Conservation (phyloP, 1,140 invertebrate species). For the Luehdorfia chinensis region DNA sequence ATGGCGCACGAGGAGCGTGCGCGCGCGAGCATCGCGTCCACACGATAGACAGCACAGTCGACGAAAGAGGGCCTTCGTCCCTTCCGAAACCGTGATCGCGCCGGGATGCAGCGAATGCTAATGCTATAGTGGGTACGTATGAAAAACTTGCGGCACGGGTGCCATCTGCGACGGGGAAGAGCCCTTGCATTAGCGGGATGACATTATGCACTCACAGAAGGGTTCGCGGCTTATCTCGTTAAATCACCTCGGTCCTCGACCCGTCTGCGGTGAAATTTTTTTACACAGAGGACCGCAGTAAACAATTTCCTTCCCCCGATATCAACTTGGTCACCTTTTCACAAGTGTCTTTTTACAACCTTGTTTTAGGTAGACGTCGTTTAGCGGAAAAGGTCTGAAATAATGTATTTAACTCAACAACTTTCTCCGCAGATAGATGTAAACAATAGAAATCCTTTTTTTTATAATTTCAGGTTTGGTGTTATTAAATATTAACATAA, state of each 20-base stretch:
- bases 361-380: too few species aligned
- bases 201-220: slow-evolving; percentile 71
- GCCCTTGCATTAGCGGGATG: slow-evolving; percentile 73
- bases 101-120: slow-evolving; percentile 67
- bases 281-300: slow-evolving; percentile 43
- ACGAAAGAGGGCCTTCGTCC: slow-evolving; percentile 67
- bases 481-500: too few species aligned
- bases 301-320: slow-evolving; percentile 52
- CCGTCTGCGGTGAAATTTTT: slow-evolving; percentile 48
- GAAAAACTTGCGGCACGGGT: slow-evolving; percentile 61
- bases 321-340: slow-evolving; percentile 32
- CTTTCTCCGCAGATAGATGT: too few species aligned
- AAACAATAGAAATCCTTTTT: too few species aligned
- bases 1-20: slow-evolving; percentile 43
- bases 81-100: slow-evolving; percentile 66
- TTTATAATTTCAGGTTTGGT: too few species aligned
- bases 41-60: slow-evolving; percentile 54
- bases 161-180: slow-evolving; percentile 64
- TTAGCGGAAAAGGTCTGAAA: too few species aligned
- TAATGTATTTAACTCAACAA: too few species aligned
- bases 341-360: too few species aligned
- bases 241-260: slow-evolving; percentile 48
- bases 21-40: slow-evolving; percentile 56
- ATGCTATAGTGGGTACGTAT: slow-evolving; percentile 45
- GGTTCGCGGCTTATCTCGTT: slow-evolving; percentile 68